phyloP scores from a whole-genome alignment of 2,888 invertebrate genomes.

The Cataglyphis albicans region DNA sequence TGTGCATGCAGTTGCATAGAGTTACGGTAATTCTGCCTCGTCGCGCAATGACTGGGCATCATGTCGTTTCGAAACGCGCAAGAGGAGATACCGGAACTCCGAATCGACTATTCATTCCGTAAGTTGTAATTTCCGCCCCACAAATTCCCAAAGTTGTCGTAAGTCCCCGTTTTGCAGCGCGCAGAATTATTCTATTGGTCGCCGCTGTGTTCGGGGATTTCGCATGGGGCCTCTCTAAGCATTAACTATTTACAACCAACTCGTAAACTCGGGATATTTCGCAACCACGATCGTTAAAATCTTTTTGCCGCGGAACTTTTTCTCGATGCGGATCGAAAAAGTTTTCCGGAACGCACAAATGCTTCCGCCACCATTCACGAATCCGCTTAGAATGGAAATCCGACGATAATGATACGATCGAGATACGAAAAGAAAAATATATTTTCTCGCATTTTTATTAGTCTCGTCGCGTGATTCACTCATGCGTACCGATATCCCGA shows the following conservation, averaged over 20 bases:
- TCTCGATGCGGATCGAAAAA: conserved; percentile 29
- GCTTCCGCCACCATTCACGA: not conserved
- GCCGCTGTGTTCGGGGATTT: conserved; percentile 18
- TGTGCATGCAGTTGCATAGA: not conserved
- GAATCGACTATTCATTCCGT: conserved; percentile 28
- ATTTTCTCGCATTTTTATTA: conserved; percentile 18
- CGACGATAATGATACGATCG: not conserved
- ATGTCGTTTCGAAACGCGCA: conserved; percentile 4
- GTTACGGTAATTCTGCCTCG: conserved; percentile 15
- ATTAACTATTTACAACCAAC: conserved; percentile 44
- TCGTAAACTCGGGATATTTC: conserved; percentile 36
- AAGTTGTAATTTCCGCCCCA: conserved; percentile 39
- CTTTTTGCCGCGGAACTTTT: not conserved
- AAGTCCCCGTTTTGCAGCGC: conserved; percentile 26
- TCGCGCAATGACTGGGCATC: not conserved
- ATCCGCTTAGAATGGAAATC: not conserved
- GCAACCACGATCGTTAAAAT: conserved; percentile 37
- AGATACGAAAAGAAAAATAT: not conserved
- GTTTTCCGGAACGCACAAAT: conserved; percentile 22
- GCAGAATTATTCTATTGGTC: conserved; percentile 49
- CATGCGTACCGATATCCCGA: not conserved
- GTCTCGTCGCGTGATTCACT: not conserved
- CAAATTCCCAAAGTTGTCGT: conserved; percentile 45
- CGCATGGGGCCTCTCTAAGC: not conserved
- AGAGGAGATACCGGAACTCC: not conserved